phyloP scores from a whole-genome alignment of 2,797 vertebrate species.

The Tadarida brasiliensis region DNA sequence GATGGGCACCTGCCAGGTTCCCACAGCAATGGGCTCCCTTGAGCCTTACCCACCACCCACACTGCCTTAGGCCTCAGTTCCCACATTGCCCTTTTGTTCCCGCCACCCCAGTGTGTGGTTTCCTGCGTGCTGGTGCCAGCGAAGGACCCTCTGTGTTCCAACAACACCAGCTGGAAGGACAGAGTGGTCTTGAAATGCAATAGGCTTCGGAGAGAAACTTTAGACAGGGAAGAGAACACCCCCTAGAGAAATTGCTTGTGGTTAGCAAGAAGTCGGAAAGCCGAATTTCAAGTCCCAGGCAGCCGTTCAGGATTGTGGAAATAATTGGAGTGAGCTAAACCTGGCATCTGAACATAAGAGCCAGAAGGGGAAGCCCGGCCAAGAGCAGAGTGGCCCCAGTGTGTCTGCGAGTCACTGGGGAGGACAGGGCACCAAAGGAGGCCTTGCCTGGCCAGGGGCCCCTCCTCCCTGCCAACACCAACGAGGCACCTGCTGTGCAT shows the following conservation, averaged over 20 bases:
- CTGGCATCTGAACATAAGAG: background rate
- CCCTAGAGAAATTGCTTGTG: background rate
- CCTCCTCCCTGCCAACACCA: background rate
- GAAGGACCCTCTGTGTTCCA: background rate
- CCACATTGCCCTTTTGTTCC: background rate
- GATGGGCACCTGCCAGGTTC: background rate
- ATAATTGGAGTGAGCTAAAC: background rate
- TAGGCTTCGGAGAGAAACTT: background rate
- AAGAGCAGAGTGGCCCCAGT: rapidly evolving
- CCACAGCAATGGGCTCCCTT: rapidly evolving
- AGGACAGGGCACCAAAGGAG: rapidly evolving
- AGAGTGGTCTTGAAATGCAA: background rate
- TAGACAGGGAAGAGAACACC: background rate
- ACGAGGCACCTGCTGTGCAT: rapidly evolving
- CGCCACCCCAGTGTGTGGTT: background rate
- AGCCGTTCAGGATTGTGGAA: background rate
- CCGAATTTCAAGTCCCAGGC: background rate
- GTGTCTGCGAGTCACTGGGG: background rate
- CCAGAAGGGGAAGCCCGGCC: background rate
- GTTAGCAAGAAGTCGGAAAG: background rate
- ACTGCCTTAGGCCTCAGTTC: background rate
- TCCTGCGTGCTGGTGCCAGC: background rate
- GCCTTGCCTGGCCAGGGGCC: background rate
- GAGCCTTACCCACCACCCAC: background rate
- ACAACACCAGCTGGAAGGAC: background rate